Base-by-base conservation (phyloP, 2,797 vertebrate species). In the Macropodus opercularis region DNA sequence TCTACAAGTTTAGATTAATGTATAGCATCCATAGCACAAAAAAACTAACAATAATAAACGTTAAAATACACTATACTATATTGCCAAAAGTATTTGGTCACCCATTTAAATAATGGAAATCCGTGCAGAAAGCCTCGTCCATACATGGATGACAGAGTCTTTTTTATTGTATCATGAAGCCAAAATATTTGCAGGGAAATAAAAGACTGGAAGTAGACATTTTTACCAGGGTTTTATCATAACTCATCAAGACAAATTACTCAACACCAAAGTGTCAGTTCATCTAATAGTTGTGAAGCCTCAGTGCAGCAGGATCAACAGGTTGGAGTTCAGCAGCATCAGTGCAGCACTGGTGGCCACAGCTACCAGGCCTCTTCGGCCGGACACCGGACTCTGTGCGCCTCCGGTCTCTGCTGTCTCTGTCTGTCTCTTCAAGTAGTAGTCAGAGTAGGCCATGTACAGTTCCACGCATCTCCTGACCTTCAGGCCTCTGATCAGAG, bases 401-500 rank as follows among this genome's bases (percentile, higher is more conserved):
- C 80, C 75, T 32, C 44, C 57, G 11, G 9, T 27, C 26, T 11
- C 35, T 0, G 1, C n/a, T n/a, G n/a, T 12, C 13, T 11, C 35
- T 0, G 1, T 9, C 2, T 15, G 34, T 54, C 68, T 89, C 55
- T 43, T 57, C 18, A 86, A 52, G 64, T 72, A 81, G 5, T 27
- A 61, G 27, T 91, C 88, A 11, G 87, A 74, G 57, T 87, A 75
- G 32, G 34, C 68, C 17, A 92, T 69, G 76, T 89, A 93, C 23
- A 75, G 49, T 69, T 88, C 81, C 13, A 90, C 31, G 40, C 91
- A 92, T 34, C 67, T 89, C 55, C 55, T 84, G 27, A 58, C 62
- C 58, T 89, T 91, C 49, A 91, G n/a, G 80, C 92, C 90, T n/a
- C 81, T 42, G 3, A 91, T 89, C 42, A 92, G 80, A 8, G 86